Percentiles rank a stretch among this genome's conserved stretches.
Conservation (phyloP, 23 tunicate genomes). For the Styela plicata region DNA sequence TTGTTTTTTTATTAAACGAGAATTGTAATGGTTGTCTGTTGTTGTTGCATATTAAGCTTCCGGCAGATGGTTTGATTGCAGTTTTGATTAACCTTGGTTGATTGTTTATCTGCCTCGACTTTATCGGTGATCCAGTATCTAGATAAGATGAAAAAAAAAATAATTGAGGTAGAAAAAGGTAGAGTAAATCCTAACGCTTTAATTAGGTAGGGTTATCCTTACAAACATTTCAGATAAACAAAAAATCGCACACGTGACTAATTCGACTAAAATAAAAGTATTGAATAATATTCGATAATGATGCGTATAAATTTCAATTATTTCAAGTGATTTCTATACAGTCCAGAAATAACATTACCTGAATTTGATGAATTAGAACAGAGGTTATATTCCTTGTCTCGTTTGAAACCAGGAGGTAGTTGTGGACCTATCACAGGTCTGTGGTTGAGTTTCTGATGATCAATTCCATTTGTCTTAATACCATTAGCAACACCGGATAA, state of each 20-base stretch:
- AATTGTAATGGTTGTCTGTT: neutral
- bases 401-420: constrained; percentile 1
- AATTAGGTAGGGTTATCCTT: no score
- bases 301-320: no score
- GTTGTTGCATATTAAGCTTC: neutral
- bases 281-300: no score
- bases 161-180: no score
- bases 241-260: no score
- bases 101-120: neutral
- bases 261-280: no score
- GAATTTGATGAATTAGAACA: constrained; percentile 6
- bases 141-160: neutral
- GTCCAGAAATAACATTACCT: no score
- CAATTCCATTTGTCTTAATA: neutral
- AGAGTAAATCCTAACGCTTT: no score
- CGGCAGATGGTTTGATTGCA: neutral
- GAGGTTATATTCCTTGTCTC: neutral
- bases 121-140: neutral
- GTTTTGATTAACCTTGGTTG: neutral
- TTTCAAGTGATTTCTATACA: no score
- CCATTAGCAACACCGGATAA: neutral
- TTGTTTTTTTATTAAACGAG: neutral
- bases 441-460: neutral
- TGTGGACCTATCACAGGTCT: constrained; percentile 17
- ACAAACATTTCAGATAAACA: no score